Evolutionary conservation across 2,888 invertebrate genomes (phyloP), one percentile per base, ranked within the genome.

Genomic region (Dasysyrphus albostriatus): DNA sequence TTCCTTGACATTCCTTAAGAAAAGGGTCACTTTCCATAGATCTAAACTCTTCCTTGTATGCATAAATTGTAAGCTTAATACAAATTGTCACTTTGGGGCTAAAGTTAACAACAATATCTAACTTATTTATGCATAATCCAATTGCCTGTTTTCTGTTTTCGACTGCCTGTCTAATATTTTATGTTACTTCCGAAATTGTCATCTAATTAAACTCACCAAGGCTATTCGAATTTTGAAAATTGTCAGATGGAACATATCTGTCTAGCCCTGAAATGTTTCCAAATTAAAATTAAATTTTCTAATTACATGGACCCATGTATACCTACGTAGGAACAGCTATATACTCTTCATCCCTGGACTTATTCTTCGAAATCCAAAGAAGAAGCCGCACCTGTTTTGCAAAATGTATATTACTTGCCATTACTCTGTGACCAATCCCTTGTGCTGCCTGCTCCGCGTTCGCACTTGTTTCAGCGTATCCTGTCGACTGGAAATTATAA

Each of bases 401-500:
- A 14, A 24, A 39, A 14, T 24, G 34, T 34, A 34, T 58, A 59
- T 59, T 24, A 59, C 14, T 24, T 61, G 24, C 19, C 39, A 39
- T 61, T 61, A 24, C 39, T 39, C 61, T 61, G 61, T 42, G 61
- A 61, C 61, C 39, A 61, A 39, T 19, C 39, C 16, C 10, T 16
- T 34, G 3, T 1, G 3, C 32, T 32, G 32, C 32, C 29, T 58
- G 16, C 12, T 58, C 6, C 1, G 34, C 58, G 5, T 39, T 59
- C 10, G 10, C 39, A 19, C 63, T 70, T 51, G 32, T 47, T 5
- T 49, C 34, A 63, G n/a, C 42, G 42, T 70, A 70, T 87, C 87
- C 78, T 78, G 87, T 79, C 83, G 75, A 59, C 87, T 87, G 87
- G 72, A 83, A 87, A 87, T 87, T 87, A 87, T 87, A 87, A 87